Conservation (phyloP, 2,113 vertebrate genomes). For the Limanda limanda region DNA sequence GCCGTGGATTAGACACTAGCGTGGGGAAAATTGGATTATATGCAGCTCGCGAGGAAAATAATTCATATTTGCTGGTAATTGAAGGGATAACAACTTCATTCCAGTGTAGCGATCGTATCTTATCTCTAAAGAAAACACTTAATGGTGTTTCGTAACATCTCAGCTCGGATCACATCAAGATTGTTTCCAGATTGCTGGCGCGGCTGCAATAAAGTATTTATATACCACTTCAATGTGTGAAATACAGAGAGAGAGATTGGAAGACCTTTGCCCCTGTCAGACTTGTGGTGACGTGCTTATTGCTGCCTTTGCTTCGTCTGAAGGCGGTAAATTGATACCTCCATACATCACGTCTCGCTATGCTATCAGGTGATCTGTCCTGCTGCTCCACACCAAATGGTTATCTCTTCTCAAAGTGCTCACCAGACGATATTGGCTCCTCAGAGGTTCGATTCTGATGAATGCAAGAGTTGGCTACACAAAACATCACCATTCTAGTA, state of each 20-base stretch:
- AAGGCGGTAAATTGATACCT: slow-evolving; percentile 75
- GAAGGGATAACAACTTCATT: slow-evolving; percentile 35
- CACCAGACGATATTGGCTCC: slow-evolving; percentile 54
- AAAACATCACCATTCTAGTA: too few species aligned
- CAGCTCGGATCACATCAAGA: background rate
- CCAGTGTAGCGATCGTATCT: slow-evolving; percentile 1
- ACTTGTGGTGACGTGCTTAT: slow-evolving; percentile 74
- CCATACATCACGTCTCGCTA: slow-evolving; percentile 59
- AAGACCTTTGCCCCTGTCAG: slow-evolving; percentile 57
- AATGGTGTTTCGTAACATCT: slow-evolving; percentile 24
- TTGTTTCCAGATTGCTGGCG: slow-evolving; percentile 7
- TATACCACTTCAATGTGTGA: slow-evolving; percentile 16
- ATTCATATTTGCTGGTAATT: slow-evolving; percentile 59
- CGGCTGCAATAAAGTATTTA: background rate
- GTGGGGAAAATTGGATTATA: slow-evolving; percentile 66
- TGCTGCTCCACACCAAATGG: slow-evolving; percentile 59
- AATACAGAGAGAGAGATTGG: slow-evolving; percentile 31
- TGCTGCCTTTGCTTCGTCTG: slow-evolving; percentile 53
- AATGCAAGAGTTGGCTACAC: slow-evolving; percentile 35
- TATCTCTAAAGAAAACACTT: slow-evolving; percentile 3
- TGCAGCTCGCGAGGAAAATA: slow-evolving; percentile 45
- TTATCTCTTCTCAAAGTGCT: slow-evolving; percentile 66
- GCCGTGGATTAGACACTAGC: slow-evolving; percentile 56
- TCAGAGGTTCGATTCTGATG: slow-evolving; percentile 44
- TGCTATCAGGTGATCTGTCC: slow-evolving; percentile 73